Evolutionary conservation across 2,888 invertebrate species (phyloP), one percentile per base, ranked within the genome.

Genomic region (Arenicola marina): DNA sequence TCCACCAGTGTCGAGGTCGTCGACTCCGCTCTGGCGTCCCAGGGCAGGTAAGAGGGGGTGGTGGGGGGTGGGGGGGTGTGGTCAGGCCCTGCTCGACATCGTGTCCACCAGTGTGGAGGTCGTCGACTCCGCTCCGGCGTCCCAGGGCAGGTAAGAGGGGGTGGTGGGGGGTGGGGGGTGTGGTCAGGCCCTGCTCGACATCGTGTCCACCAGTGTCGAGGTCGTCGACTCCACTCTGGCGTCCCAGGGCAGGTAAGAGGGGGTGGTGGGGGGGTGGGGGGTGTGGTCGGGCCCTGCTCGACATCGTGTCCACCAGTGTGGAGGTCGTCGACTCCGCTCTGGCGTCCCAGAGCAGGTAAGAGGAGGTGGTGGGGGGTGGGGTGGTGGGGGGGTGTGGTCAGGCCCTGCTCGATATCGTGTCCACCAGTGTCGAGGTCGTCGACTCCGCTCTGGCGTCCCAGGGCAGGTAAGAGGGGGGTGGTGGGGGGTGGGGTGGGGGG

Each of bases 31-130:
- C 73, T 84, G 15, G 73, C 79, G 11, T 78, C 80, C 54, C 82
- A 83, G 70, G 76, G 77, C 43, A 80, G 81, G 84, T 83, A 71
- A n/a, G n/a, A n/a, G n/a, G n/a, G n/a, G n/a, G n/a, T n/a, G n/a
- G n/a, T n/a, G n/a, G n/a, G n/a, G n/a, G n/a, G n/a, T n/a, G n/a
- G n/a, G n/a, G n/a, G n/a, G n/a, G n/a, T n/a, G n/a, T 21, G 82
- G 83, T 1, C 72, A 78, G 62, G 71, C 83, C 1, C 71, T 84
- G 38, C 73, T 84, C 32, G 79, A 82, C 48, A 78, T 84, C 51
- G 78, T 84, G 38, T 77, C 78, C 28, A 80, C 78, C 26, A 84
- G 84, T 2, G 81, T 81, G 62, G 82, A 82, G 55, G 75, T 69
- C 7, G 73, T 84, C 31, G 80, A 83, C 43, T 65, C 72, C 24